Conservation (phyloP, 2,888 invertebrate species). For the Andrena trimmerana region DNA sequence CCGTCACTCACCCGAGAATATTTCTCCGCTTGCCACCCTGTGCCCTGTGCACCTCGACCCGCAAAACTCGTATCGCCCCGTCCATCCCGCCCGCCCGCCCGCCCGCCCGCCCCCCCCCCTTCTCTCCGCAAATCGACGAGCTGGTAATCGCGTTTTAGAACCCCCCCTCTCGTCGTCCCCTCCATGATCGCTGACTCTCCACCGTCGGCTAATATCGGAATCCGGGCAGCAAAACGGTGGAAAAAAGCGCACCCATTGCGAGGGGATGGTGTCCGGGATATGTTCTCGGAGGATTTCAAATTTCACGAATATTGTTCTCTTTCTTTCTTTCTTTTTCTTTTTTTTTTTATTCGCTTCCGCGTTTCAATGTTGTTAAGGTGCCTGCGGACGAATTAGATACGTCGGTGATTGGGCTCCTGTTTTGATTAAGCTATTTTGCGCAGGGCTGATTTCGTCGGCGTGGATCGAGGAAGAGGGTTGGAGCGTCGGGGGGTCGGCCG, state of each 20-base stretch:
- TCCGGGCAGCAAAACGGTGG: constrained; percentile 30
- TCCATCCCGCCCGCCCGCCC: constrained; percentile 55
- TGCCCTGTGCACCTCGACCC: constrained; percentile 68
- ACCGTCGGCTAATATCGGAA: constrained; percentile 42
- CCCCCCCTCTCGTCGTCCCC: neutral
- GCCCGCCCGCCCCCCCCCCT: too few relatives aligned
- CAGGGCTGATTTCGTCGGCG: constrained; percentile 8
- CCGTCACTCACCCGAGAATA: constrained; percentile 82
- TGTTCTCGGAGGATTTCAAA: too few relatives aligned
- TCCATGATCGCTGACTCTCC: constrained; percentile 17
- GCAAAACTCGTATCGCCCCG: constrained; percentile 70
- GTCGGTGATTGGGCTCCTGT: too few relatives aligned
- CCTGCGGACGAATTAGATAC: too few relatives aligned
- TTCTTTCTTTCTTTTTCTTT: too few relatives aligned
- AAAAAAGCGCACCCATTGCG: constrained; percentile 3
- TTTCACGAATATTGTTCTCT: too few relatives aligned
- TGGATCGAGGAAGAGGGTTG: constrained; percentile 25
- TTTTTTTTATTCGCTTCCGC: too few relatives aligned
- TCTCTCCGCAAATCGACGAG: constrained; percentile 54
- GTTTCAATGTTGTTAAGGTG: too few relatives aligned
- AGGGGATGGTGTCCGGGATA: too few relatives aligned
- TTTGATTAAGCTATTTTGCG: constrained; percentile 20
- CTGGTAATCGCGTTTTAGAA: constrained; percentile 61
- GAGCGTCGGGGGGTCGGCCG: constrained; percentile 6
- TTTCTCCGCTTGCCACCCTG: constrained; percentile 74